Percentiles rank a stretch among this genome's conserved stretches.
Evolutionary conservation across 2,797 vertebrate genomes (phyloP).

Genomic region (Pipistrellus pygmaeus): DNA sequence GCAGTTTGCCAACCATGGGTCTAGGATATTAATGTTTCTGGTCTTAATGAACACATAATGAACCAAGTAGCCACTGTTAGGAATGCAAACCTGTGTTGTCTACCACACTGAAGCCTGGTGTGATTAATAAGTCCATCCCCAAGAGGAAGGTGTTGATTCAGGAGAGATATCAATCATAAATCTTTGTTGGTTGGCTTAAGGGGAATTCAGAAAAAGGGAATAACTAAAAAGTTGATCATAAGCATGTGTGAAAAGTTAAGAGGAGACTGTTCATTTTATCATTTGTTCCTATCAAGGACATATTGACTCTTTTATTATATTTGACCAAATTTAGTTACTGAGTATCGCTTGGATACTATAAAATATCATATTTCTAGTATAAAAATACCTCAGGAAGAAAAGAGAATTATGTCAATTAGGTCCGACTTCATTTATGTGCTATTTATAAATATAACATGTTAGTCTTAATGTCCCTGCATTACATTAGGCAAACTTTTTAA

Average conservation of each 20-base stretch:
- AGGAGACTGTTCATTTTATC: background rate
- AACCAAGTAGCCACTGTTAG: background rate
- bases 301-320: background rate
- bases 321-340: slow-evolving; percentile 30
- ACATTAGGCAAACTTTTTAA: background rate
- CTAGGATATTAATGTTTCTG: background rate
- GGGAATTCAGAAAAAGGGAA: background rate
- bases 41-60: background rate
- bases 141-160: slow-evolving; percentile 4
- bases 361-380: background rate
- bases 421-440: slow-evolving; percentile 13
- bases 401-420: background rate
- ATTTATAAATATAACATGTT: slow-evolving; percentile 13
- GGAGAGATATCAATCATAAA: background rate
- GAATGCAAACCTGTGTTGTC: background rate
- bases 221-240: slow-evolving; percentile 39
- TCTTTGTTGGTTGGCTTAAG: background rate
- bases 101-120: background rate
- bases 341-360: background rate
- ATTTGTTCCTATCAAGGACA: background rate
- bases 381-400: background rate
- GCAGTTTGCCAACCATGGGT: too few species aligned
- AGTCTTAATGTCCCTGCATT: background rate
- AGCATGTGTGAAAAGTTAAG: slow-evolving; percentile 24
- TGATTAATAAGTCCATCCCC: slow-evolving; percentile 25